Evolutionary conservation across 2,113 vertebrate genomes (phyloP), one percentile per base, ranked within the genome.

Genomic region (Erpornis zantholeuca): DNA sequence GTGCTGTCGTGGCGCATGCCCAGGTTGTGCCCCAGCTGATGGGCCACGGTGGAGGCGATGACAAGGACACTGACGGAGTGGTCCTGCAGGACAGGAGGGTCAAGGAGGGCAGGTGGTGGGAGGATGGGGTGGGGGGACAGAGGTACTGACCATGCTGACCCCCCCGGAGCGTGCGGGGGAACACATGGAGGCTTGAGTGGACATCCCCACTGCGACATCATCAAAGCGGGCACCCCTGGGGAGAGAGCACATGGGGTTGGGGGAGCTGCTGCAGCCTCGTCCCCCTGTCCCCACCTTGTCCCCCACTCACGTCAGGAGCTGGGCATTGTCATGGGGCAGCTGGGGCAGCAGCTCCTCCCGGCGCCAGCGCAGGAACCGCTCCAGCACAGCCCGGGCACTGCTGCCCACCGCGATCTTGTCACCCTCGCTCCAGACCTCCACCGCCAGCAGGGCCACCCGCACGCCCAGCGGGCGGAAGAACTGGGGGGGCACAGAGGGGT

Each of bases 11-110:
- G 99, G 66, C 92, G 98, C 97, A 99, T 98, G 68, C 99, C 99
- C 79, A 99, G 97, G 96, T 99, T 99, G 94, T 99, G 99, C 18
- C 99, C 99, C 5, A 99, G 96, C 92, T 99, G 99, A 7, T 99
- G 99, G 7, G 99, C 99, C 6, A 99, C 97, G 0, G 99, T 99
- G 84, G 99, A 99, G 15, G 99, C 98, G 6, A 99, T 95, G 4
- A 98, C 98, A 17, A 99, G 93, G 53, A 99, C 97, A 7, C 99
- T 99, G 23, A 98, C 92, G 3, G 99, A 98, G 92, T 99, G 94
- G 60, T 96, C 96, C 96, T 97, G 66, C 0, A 3, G 35, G 53
- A 68, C 19, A 16, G 3, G 4, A 35, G 12, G 15, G 36, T 76
- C 64, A 85, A 27, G 7, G 18, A 1, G 5, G 20, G 63, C 15